Base-by-base conservation (phyloP, 1,140 invertebrate species). In the Drosophila navojoa region DNA sequence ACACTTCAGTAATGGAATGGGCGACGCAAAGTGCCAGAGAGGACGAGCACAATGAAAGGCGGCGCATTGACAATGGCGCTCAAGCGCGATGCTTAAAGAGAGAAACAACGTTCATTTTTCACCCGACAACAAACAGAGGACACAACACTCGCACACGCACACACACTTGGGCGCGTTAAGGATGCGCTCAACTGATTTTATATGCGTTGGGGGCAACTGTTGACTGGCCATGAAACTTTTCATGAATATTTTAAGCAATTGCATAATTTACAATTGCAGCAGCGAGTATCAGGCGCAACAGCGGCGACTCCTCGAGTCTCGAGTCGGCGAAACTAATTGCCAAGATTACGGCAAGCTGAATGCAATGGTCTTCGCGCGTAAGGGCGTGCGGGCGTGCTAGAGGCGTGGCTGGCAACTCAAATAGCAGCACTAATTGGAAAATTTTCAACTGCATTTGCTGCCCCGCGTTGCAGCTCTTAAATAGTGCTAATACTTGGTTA, bases 1-100 rank as follows among this genome's bases (percentile, higher is more conserved):
- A 72, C 81, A 86, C 81, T 85, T 85, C 81, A 81, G 77, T 78
- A 86, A 78, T 74, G 62, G 78, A 80, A 86, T 32, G 75, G 45
- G 77, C 61, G 59, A 60, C 71, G 57, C 58, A 53, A 59, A 71
- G 73, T 63, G 69, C 61, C 68, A 49, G 60, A 25, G 49, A 66
- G 68, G 71, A 73, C 55, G 13, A 76, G 58, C 53, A 85, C 81
- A 85, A 73, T 73, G 62, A 63, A 61, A 66, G 70, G 49, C 69
- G 13, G 50, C 2, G 19, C 19, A 19, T 63, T 70, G 57, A 76
- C 73, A 76, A 71, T 75, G 67, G 64, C 19, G 54, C 19, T 16
- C 50, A 44, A 9, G 60, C 35, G 5, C 38, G 10, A 44, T 45
- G 57, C 80, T 84, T 68, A 52, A 69, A 69, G 49, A 69, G 49